Evolutionary conservation across 2,113 vertebrate species (phyloP), one percentile per base, ranked within the genome.

Genomic region (Atlantisia rogersi): DNA sequence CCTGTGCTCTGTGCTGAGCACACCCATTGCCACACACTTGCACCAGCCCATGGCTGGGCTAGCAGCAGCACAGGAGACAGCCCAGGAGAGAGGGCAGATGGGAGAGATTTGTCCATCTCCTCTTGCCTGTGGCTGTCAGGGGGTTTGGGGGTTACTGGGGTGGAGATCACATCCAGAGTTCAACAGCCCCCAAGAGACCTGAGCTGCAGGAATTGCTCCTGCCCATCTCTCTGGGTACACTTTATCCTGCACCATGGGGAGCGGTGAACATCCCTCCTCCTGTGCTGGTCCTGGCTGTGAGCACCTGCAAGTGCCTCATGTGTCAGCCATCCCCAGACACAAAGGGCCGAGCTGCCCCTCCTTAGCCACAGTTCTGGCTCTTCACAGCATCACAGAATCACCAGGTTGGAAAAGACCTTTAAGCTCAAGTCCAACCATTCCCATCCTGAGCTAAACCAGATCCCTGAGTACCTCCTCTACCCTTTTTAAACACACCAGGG

Each of bases 21-120:
- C 22, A 16, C 59, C 56, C 53, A 52, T 28, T 4, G 3, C 68
- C 0, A 0, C 3, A 46, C 44, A 14, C n/a, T 6, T 13, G 28
- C 12, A 32, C 53, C 52, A 79, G 50, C 55, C 35, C 4, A 9
- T 5, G 39, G 42, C 44, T 39, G 76, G 67, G 46, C 37, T 83
- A 70, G 65, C 67, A 53, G 40, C 25, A 75, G 50, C 26, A 3
- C 20, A 10, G 52, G 40, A 69, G 25, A 29, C 32, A 70, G 75
- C 67, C 42, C 46, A 68, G 42, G 48, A 60, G 63, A 67, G 15
- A 32, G 39, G 35, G n/a, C 8, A 86, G 76, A 69, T 3, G 8
- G 24, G 58, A 53, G 44, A 71, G 32, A 21, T 70, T 58, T 81
- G 44, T 25, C 68, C 16, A 32, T 65, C 80, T 85, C 59, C 67